phyloP scores from a whole-genome alignment of 2,888 invertebrate species.

The Oscheius sp. region DNA sequence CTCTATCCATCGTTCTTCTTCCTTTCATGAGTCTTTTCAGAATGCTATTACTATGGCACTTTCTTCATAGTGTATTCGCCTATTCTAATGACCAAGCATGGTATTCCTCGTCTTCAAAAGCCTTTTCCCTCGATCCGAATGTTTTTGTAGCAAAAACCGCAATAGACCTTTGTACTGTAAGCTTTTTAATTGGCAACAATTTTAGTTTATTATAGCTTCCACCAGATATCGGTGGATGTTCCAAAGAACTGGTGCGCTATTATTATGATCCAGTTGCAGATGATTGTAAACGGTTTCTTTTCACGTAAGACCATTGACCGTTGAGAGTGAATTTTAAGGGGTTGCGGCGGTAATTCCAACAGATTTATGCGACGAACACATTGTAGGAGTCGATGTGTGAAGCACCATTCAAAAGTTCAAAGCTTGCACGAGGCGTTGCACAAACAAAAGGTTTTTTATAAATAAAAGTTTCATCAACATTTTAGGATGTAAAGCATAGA shows the following conservation, averaged over 20 bases:
- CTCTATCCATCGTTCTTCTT: background rate
- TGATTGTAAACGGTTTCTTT: conserved; percentile 63
- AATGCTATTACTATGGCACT: conserved; percentile 5
- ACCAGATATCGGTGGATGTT: conserved; percentile 59
- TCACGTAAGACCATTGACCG: conserved; percentile 47
- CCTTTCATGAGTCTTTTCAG: background rate
- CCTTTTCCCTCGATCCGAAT: conserved; percentile 19
- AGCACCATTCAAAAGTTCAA: background rate
- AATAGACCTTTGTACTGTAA: conserved; percentile 46
- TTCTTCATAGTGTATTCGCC: background rate
- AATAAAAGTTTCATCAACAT: background rate
- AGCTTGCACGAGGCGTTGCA: no score
- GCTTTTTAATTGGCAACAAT: background rate
- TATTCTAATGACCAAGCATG: conserved; percentile 16
- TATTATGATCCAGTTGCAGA: conserved; percentile 59
- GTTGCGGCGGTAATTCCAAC: conserved; percentile 59
- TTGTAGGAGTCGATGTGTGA: conserved; percentile 53
- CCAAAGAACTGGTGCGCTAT: conserved; percentile 59
- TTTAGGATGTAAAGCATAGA: conserved; percentile 30
- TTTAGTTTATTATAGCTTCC: conserved; percentile 46
- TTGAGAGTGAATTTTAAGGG: conserved; percentile 34
- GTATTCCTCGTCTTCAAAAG: conserved; percentile 18
- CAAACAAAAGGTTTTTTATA: no score
- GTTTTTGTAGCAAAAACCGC: conserved; percentile 37
- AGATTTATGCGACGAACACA: conserved; percentile 54